Base-by-base conservation (phyloP, 2,113 vertebrate species). In the Amazona guildingii region DNA sequence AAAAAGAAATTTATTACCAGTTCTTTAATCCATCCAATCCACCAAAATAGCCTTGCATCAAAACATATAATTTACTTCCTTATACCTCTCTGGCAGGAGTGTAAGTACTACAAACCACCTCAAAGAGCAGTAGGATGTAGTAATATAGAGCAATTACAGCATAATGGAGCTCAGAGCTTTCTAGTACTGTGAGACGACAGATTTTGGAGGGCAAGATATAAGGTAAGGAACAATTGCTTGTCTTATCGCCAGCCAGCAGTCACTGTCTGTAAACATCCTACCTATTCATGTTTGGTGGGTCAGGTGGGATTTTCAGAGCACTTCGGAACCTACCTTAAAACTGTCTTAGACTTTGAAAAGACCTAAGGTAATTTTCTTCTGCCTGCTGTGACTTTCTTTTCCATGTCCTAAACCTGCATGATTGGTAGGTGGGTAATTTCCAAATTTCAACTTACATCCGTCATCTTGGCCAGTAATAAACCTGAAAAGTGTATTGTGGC, bases 81-180 rank as follows among this genome's bases (percentile, higher is more conserved):
- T 86, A 75, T 35, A 84, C 35, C 31, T 92, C 31, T 80, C 79
- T 84, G 68, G 23, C 84, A 68, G 76, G 51, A 86, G 63, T 46
- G 62, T 92, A 95, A 96, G 59, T 97, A 49, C 94, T 92, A 94
- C 79, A 97, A 96, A 97, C 57, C 93, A 80, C 69, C 61, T 92
- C 81, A 46, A 77, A 95, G 62, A 86, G 69, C 82, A 80, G 57
- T 51, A 72, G 49, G 39, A 94, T 72, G 72, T 77, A 66, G 90
- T 61, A 91, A 95, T 92, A 78, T 7, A 69, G 66, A 76, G 24
- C 93, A 97, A 95, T 97, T 94, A 95, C 91, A 92, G 62, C 41
- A 69, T 94, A 94, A 96, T 92, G 82, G 73, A 95, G 76, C 84
- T 94, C 69, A 64, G 73, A 73, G 51, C 66, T 92, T 94, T 92